phyloP scores from a whole-genome alignment of 2,888 invertebrate genomes.

The Nephrotoma flavescens region DNA sequence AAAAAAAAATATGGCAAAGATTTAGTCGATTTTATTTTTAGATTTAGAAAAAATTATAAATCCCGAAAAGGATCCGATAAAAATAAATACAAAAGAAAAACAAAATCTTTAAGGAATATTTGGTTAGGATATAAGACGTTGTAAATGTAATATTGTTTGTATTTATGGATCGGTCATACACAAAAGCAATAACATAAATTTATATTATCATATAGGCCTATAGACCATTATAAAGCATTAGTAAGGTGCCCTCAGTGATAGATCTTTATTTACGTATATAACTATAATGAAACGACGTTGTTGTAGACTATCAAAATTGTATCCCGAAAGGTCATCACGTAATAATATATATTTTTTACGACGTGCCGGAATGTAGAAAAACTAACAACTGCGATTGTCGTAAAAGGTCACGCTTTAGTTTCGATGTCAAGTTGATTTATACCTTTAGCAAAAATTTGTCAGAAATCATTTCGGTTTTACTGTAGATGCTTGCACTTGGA shows the following conservation, averaged over 20 bases:
- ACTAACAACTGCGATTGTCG: too few relatives aligned
- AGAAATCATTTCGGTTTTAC: too few relatives aligned
- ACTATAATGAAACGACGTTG: too few relatives aligned
- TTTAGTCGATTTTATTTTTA: neutral
- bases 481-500: too few relatives aligned
- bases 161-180: neutral
- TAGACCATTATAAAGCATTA: neutral
- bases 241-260: neutral
- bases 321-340: too few relatives aligned
- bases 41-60: neutral
- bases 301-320: too few relatives aligned
- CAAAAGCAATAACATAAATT: neutral
- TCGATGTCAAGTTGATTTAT: too few relatives aligned
- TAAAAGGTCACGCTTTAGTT: too few relatives aligned
- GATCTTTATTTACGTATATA: too few relatives aligned
- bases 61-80: neutral
- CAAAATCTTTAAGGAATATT: neutral
- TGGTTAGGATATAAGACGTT: neutral
- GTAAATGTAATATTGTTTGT: neutral
- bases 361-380: too few relatives aligned
- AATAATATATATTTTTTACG: too few relatives aligned
- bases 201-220: neutral
- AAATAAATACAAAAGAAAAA: neutral
- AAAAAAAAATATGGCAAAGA: neutral
- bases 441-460: too few relatives aligned